Percentiles rank a stretch among this genome's conserved stretches.
These are phyloP conservation scores for Urocolius indicus DNA, from an alignment of 2,113 vertebrate species.

Conservation along the genomic window DNA sequence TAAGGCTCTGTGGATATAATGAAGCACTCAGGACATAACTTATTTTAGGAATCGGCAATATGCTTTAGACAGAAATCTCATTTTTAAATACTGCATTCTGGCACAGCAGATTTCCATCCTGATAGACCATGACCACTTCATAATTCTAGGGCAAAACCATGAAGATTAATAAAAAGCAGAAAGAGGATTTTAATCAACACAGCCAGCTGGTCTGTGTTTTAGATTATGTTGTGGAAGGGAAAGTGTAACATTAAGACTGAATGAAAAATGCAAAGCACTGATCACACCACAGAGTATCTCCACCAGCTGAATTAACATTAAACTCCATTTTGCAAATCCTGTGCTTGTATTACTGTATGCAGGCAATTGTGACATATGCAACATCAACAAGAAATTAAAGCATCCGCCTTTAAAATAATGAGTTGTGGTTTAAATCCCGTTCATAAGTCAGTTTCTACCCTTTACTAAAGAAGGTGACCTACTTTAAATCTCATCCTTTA, in stretches of 20 bases:
- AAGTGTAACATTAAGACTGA: constrained; percentile 36
- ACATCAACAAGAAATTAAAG: not conserved
- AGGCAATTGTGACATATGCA: not conserved
- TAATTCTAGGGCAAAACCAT: constrained; percentile 51
- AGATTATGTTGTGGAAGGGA: constrained; percentile 28
- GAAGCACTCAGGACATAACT: not conserved
- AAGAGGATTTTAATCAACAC: constrained; percentile 55
- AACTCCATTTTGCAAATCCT: constrained; percentile 36
- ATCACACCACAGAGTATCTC: not conserved
- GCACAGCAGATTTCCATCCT: constrained; percentile 26
- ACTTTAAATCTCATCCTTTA: constrained; percentile 14
- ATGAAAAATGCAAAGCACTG: constrained; percentile 48
- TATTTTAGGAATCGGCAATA: constrained; percentile 2
- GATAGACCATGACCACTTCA: constrained; percentile 36
- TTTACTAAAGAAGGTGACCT: not conserved
- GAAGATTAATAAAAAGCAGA: constrained; percentile 61
- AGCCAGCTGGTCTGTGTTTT: constrained; percentile 51
- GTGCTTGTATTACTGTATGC: not conserved
- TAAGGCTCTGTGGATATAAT: not conserved
- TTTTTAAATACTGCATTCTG: constrained; percentile 4
- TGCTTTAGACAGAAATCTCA: constrained; percentile 21
- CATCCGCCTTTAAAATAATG: not conserved
- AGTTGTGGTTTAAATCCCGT: not conserved
- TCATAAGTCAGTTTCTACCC: not conserved
- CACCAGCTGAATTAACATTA: constrained; percentile 24